Conservation (phyloP, 2,888 invertebrate genomes). For the Dolichopus griseipennis region DNA sequence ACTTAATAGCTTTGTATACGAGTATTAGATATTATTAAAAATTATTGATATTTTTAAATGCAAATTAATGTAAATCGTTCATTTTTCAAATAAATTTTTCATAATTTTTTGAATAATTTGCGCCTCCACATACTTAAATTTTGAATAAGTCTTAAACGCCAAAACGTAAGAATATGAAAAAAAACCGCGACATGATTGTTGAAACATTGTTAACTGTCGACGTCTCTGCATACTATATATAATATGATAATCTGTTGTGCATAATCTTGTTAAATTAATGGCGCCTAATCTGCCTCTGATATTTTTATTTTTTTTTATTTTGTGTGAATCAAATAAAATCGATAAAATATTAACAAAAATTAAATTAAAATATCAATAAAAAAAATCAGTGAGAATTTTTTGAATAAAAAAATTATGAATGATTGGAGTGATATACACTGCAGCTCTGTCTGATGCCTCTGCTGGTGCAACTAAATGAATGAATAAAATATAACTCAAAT, state of each 20-base stretch:
- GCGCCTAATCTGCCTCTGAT: not conserved
- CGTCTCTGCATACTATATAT: not conserved
- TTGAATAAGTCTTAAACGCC: not conserved
- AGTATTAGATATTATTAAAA: too few species aligned
- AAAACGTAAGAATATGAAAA: too few species aligned
- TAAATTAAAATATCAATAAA: not conserved
- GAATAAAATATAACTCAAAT: too few species aligned
- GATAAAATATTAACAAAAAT: not conserved
- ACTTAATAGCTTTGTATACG: too few species aligned
- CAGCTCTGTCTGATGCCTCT: too few species aligned
- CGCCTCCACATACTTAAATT: not conserved
- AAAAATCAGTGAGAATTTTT: not conserved
- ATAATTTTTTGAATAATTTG: not conserved
- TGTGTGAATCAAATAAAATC: not conserved
- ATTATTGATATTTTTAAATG: too few species aligned
- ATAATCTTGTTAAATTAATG: not conserved
- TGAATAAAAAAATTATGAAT: too few species aligned
- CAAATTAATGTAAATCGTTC: not conserved
- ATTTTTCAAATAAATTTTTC: not conserved
- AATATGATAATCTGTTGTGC: not conserved
- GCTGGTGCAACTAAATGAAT: too few species aligned
- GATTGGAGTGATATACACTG: too few species aligned
- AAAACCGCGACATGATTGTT: not conserved
- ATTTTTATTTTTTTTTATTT: not conserved
- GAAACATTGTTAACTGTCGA: not conserved